Evolutionary conservation across 2,113 vertebrate species (phyloP), one percentile per base, ranked within the genome.

Genomic region (Sialia sialis): DNA sequence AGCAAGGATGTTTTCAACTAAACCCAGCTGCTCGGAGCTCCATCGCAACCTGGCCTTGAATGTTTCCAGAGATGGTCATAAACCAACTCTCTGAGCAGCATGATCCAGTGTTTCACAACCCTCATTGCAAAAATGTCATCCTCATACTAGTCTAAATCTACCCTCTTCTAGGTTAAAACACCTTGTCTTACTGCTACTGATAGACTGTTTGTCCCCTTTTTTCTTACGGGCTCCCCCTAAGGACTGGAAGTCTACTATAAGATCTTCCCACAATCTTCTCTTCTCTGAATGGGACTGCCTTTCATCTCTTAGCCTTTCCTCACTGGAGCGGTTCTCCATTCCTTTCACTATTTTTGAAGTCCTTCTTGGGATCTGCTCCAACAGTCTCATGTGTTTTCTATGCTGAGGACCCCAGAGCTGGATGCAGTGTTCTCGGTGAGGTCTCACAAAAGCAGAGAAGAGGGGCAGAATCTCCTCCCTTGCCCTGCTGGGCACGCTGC

Each of bases 401-500:
- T 30, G 46, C 54, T 46, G 60, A 6, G 6, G 23, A 38, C 9
- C 22, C 16, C 25, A 67, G 29, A 54, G 54, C 11, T 60, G 39
- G 54, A 39, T 29, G 11, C n/a, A 54, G 39, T 0, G 1, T 3
- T 30, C 2, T 39, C 54, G 29, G 4, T 12, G 11, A 7, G 23
- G 3, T 54, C 23, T 46, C 39, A 60, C 13, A 25, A 60, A 1
- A 22, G 46, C 6, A 8, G 27, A 52, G 51, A 14, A 52, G 46
- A 54, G 23, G 10, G 9, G 20, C 30, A 60, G 46, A 68, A 67
- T 54, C n/a, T 14, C 16, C 38, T 60, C 25, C 34, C 20, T 32
- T 0, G 0, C 12, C 21, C 11, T 48, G 25, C 39, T 83, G 30
- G 0, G 21, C 21, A 8, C 2, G 0, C 4, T 36, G 34, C 14